phyloP scores from a whole-genome alignment of 2,888 invertebrate species.

The Cylindroiulus punctatus region DNA sequence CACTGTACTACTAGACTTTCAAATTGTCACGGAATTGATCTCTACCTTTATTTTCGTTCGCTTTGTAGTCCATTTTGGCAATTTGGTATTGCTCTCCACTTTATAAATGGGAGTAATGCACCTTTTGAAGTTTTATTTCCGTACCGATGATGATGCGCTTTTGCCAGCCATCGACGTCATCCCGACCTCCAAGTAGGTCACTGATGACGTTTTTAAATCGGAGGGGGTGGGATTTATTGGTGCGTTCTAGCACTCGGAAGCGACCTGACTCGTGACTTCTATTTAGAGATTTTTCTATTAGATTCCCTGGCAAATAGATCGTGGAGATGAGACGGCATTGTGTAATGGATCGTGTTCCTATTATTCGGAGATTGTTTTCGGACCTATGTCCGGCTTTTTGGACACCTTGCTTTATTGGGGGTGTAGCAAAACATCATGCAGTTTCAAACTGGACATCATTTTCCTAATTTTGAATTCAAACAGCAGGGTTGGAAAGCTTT shows the following conservation, averaged over 20 bases:
- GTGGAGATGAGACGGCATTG: background rate
- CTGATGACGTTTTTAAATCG: background rate
- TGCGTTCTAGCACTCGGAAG: background rate
- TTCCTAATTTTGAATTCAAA: too few species aligned
- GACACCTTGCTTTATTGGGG: background rate
- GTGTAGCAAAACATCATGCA: too few species aligned
- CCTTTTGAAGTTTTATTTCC: background rate
- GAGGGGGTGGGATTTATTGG: background rate
- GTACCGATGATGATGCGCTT: background rate
- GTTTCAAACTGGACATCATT: too few species aligned
- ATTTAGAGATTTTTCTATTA: background rate
- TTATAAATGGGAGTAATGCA: background rate
- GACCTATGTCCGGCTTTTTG: background rate
- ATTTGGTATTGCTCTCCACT: background rate
- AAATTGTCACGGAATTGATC: background rate
- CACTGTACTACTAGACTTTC: background rate
- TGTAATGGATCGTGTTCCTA: background rate
- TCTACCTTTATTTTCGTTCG: background rate
- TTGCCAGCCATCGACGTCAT: background rate
- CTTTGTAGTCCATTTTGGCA: background rate
- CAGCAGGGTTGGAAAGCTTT: background rate
- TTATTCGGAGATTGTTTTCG: background rate
- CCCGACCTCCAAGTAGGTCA: constrained; percentile 1
- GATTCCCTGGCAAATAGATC: background rate
- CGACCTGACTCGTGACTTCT: background rate